Evolutionary conservation across 2,113 vertebrate genomes (phyloP).

Genomic region (Cyphomyrus plagiostoma): DNA sequence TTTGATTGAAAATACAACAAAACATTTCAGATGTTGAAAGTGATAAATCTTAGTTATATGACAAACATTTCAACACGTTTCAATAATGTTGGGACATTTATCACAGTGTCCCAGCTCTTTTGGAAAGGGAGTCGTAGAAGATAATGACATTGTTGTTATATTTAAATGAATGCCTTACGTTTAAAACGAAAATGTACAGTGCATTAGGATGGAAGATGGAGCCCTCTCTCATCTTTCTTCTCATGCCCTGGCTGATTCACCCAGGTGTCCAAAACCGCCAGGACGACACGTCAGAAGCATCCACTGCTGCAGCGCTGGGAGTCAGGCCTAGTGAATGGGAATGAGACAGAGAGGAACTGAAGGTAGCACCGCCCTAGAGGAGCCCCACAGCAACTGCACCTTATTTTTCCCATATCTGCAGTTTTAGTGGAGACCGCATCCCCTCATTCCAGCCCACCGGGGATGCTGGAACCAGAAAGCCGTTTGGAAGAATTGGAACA

Average conservation of each 20-base stretch:
- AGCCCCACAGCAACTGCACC: background rate
- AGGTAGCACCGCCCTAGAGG: slow-evolving; percentile 11
- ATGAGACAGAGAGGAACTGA: slow-evolving; percentile 40
- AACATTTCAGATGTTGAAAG: background rate
- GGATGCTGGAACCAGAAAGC: background rate
- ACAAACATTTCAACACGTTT: background rate
- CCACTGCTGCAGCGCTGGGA: slow-evolving; percentile 59
- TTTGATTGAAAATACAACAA: background rate
- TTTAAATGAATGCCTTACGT: background rate
- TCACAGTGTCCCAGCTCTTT: too few relatives aligned
- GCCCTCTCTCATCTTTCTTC: slow-evolving; percentile 26
- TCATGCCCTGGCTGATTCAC: background rate
- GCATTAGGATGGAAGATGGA: background rate
- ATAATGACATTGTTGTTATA: background rate
- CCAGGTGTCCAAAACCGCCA: slow-evolving; percentile 42
- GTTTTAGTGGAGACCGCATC: background rate
- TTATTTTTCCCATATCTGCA: background rate
- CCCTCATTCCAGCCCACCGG: background rate
- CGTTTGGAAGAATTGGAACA: background rate
- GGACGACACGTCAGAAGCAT: slow-evolving; percentile 40
- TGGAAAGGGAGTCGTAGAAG: background rate
- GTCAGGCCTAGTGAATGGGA: slow-evolving; percentile 47
- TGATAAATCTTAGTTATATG: background rate
- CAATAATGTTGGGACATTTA: too few relatives aligned
- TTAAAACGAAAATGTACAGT: background rate